These are phyloP conservation scores for Platorchestia sp. DNA, from an alignment of 1,140 invertebrate genomes.

Conservation along the genomic window DNA sequence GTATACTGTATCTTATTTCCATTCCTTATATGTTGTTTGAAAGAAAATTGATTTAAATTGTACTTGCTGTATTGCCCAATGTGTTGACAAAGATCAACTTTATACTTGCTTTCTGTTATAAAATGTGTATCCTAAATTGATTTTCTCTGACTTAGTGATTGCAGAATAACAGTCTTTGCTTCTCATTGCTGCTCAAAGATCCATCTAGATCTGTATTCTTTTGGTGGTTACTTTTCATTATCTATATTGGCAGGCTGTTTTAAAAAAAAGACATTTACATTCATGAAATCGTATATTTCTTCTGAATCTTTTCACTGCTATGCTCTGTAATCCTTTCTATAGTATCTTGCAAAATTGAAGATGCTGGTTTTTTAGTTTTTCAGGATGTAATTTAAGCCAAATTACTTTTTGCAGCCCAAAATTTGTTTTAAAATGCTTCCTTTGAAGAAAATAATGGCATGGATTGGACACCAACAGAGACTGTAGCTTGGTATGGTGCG, in stretches of 20 bases:
- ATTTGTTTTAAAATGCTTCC: too few relatives aligned
- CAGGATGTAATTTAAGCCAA: neutral
- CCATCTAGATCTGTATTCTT: too few relatives aligned
- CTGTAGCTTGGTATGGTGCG: slow-evolving; percentile 87
- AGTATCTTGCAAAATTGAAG: neutral
- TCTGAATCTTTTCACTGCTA: too few relatives aligned
- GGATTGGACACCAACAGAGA: slow-evolving; percentile 76
- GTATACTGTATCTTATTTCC: neutral
- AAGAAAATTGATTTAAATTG: neutral
- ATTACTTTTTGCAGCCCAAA: neutral
- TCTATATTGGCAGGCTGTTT: too few relatives aligned
- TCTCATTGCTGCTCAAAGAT: neutral
- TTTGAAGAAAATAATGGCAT: neutral
- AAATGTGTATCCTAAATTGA: neutral
- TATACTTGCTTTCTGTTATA: neutral
- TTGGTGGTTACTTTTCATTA: too few relatives aligned
- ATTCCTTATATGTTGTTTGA: neutral
- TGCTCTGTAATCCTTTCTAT: too few relatives aligned
- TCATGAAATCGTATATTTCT: too few relatives aligned
- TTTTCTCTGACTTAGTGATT: neutral
- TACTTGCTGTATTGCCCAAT: neutral
- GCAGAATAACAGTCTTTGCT: neutral
- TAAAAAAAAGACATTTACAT: too few relatives aligned
- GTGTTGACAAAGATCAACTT: neutral
- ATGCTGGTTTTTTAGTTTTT: neutral